Evolutionary conservation across 2,797 vertebrate species (phyloP).

Genomic region (Strix occidentalis): DNA sequence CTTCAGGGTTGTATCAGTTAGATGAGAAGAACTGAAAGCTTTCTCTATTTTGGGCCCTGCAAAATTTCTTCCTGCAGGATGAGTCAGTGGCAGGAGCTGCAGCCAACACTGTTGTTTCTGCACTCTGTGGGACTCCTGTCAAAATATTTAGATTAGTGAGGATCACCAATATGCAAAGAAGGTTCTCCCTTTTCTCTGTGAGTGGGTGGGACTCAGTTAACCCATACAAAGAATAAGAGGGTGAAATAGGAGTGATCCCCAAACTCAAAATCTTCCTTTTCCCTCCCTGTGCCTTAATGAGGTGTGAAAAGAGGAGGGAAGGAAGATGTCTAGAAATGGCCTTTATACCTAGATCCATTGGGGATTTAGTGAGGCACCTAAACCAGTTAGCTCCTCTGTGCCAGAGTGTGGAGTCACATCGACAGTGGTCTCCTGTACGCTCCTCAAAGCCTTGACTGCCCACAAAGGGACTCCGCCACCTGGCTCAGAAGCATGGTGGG

Average conservation of each 20-base stretch:
- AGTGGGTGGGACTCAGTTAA: neutral
- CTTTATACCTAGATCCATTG: neutral
- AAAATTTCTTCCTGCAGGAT: neutral
- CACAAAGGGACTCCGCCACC: neutral
- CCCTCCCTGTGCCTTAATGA: neutral
- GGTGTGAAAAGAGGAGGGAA: neutral
- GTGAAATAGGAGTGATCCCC: neutral
- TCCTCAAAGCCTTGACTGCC: neutral
- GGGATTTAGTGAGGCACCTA: neutral
- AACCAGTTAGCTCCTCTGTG: neutral
- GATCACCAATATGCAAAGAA: neutral
- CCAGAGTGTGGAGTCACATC: rapidly evolving
- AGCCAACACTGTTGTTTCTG: conserved; percentile 37
- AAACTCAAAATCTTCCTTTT: neutral
- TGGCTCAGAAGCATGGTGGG: neutral
- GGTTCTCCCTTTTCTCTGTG: neutral
- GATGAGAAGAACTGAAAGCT: neutral
- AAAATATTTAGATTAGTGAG: conserved; percentile 55
- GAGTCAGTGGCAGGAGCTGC: conserved; percentile 14
- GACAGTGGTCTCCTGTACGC: neutral
- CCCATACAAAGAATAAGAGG: neutral
- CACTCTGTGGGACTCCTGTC: neutral
- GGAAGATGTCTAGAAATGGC: neutral
- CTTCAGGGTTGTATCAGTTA: neutral
- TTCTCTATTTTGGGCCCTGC: neutral